Percentiles rank a stretch among this genome's conserved stretches.
Conservation (phyloP, 2,113 vertebrate genomes). For the Pluvianellus socialis region DNA sequence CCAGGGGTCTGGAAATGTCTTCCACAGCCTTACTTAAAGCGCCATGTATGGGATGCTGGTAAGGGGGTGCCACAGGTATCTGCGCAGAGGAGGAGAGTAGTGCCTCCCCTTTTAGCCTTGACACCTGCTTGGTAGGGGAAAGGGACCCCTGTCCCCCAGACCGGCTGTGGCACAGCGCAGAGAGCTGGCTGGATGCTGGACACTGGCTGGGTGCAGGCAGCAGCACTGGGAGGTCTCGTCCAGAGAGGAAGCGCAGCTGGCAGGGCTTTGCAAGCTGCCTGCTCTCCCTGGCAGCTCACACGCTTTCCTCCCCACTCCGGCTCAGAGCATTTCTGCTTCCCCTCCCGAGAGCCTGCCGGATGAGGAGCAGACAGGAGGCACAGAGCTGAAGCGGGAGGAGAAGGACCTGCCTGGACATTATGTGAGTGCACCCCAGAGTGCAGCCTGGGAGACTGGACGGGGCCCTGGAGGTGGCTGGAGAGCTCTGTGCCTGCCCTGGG, state of each 20-base stretch:
- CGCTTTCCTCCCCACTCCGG: background rate
- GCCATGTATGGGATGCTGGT: no score
- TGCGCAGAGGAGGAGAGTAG: background rate
- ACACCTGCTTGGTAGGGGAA: background rate
- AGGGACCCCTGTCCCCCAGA: background rate
- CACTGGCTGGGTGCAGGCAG: background rate
- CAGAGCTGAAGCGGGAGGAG: background rate
- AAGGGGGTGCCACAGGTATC: background rate
- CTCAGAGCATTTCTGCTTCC: slow-evolving; percentile 67
- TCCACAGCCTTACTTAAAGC: background rate
- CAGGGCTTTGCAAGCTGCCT: background rate
- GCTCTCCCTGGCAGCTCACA: background rate
- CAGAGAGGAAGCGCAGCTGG: rapidly evolving
- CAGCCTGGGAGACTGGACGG: rapidly evolving
- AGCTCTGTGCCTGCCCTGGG: background rate
- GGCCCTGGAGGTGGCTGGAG: background rate
- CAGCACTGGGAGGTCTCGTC: background rate
- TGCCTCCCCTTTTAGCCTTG: background rate
- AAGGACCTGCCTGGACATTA: background rate
- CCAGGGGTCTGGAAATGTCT: background rate
- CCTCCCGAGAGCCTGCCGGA: slow-evolving; percentile 61
- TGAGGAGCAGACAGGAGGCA: background rate
- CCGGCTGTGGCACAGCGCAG: no score
- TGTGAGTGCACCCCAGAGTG: background rate
- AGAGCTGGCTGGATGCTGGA: background rate